Conservation (phyloP, 1,140 invertebrate species). For the Scaptomyza montana region DNA sequence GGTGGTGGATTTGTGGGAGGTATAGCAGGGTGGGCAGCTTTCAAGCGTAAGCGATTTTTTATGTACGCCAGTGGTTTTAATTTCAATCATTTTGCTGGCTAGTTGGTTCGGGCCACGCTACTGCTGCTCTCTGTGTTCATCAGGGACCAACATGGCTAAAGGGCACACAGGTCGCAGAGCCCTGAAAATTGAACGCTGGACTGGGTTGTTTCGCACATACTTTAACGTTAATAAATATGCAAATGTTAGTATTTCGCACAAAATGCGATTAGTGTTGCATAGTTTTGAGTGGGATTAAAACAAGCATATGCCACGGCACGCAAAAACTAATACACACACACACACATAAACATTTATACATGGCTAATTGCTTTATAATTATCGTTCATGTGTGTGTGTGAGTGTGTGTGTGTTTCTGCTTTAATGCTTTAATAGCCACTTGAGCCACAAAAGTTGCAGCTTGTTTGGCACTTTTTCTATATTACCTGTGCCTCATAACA, state of each 20-base stretch:
- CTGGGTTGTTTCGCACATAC: slow-evolving; percentile 9
- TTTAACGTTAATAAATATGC: slow-evolving; percentile 76
- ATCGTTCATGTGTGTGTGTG: slow-evolving; percentile 9
- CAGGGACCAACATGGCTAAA: neutral
- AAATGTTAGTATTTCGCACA: slow-evolving; percentile 55
- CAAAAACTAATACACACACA: neutral
- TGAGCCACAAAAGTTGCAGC: slow-evolving; percentile 68
- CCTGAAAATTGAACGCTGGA: neutral
- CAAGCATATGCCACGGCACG: slow-evolving; percentile 25
- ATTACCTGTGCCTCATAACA: slow-evolving; percentile 17
- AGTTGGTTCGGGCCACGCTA: slow-evolving; percentile 43
- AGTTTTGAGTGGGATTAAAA: slow-evolving; percentile 36
- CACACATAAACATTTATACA: slow-evolving; percentile 11
- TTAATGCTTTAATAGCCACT: slow-evolving; percentile 79
- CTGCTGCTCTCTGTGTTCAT: neutral
- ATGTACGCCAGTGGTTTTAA: slow-evolving; percentile 78
- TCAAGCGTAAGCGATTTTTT: slow-evolving; percentile 81
- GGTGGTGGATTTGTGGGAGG: neutral
- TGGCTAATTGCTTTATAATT: slow-evolving; percentile 74
- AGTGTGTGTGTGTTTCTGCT: slow-evolving; percentile 33
- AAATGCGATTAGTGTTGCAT: slow-evolving; percentile 66
- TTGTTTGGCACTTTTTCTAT: slow-evolving; percentile 50
- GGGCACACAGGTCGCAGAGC: neutral
- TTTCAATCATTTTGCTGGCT: slow-evolving; percentile 75
- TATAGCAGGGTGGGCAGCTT: slow-evolving; percentile 18